Base-by-base conservation (phyloP, 2,113 vertebrate species). In the Hemibagrus wyckioides region DNA sequence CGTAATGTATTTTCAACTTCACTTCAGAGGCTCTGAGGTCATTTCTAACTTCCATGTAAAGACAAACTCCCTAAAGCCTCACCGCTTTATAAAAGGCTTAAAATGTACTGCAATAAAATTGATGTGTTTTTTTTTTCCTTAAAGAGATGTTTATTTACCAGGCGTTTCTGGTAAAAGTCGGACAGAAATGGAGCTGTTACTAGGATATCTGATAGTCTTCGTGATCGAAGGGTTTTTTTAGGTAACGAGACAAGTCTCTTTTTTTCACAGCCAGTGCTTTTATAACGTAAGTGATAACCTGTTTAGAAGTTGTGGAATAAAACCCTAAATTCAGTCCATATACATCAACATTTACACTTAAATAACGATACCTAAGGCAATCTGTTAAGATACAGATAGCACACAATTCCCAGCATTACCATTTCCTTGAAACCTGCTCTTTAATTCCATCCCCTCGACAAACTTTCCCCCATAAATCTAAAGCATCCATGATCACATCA, bases 401-500 rank as follows among this genome's bases (percentile, higher is more conserved):
- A 23, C 21, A 25, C 21, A 10, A 65, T 65, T 65, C n/a, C 30
- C 11, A 65, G n/a, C 11, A 4, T n/a, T 59, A 59, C 25, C 57
- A 1, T 15, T 56, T 21, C 17, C 6, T 56, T 56, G 21, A 56
- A 21, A 56, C 54, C 59, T 57, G 19, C 19, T 21, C 4, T 63
- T n/a, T 63, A 61, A 61, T 21, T 19, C 56, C 25, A 28, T 9
- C 59, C 6, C 21, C 56, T 21, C 11, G 10, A 73, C 69, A 6
- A 11, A 4, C 33, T 23, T 15, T 41, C 25, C 67, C 0, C 2
- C 44, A 30, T 13, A 28, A n/a, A 10, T 41, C 36, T 85, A 76
- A 88, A 83, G 82, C 88, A 90, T 89, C 67, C 65, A 41, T 7
- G 25, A 76, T 48, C 28, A 44, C 36, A 13, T 75, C 15, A 21